phyloP scores from a whole-genome alignment of 2,113 vertebrate species.

The Delphinus delphis region DNA sequence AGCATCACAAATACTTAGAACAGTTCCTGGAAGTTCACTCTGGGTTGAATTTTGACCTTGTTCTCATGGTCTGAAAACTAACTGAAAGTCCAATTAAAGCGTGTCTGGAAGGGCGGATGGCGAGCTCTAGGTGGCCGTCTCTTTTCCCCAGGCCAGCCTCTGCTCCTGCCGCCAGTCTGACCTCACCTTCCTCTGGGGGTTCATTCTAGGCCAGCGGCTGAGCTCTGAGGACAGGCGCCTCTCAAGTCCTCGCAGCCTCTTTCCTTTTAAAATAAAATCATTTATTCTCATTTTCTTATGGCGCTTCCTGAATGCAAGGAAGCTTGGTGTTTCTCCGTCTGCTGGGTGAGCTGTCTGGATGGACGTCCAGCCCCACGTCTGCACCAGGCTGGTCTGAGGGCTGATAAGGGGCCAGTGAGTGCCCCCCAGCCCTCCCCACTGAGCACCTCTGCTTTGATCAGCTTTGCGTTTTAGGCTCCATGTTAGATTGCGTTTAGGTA shows the following conservation, averaged over 20 bases:
- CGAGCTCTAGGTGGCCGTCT: neutral
- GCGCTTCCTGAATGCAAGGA: neutral
- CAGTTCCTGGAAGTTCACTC: neutral
- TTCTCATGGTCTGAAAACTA: neutral
- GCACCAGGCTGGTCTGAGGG: neutral
- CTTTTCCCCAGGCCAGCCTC: neutral
- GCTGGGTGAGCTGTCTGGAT: neutral
- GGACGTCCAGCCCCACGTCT: neutral
- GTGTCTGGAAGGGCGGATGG: neutral
- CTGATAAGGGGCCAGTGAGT: neutral
- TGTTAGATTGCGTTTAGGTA: neutral
- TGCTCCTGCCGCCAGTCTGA: neutral
- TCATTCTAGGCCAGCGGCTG: neutral
- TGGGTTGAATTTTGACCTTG: neutral
- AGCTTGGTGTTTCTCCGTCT: neutral
- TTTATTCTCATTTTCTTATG: neutral
- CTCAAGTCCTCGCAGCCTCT: neutral
- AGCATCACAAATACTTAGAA: neutral
- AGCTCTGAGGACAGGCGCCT: neutral
- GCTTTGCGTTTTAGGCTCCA: neutral
- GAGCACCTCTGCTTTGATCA: neutral
- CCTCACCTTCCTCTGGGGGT: accelerated
- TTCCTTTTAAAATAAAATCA: neutral
- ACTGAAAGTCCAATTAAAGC: neutral
- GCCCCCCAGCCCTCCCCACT: too few species aligned